Percentiles rank a stretch among this genome's conserved stretches.
phyloP scores from a whole-genome alignment of 2,797 vertebrate species.

The Hephaestus fuliginosus region DNA sequence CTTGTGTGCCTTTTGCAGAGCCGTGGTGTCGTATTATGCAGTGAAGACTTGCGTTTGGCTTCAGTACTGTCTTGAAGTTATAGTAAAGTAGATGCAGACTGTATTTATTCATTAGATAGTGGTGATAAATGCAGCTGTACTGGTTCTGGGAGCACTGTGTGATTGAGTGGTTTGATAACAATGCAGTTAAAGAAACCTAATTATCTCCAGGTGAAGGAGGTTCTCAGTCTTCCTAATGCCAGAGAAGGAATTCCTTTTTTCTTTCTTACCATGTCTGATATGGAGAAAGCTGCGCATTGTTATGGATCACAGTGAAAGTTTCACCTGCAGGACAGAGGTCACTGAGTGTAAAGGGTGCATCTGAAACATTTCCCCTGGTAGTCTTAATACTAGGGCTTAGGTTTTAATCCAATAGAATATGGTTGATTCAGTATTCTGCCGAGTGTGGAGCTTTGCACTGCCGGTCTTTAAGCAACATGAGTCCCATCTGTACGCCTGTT shows the following conservation, averaged over 20 bases:
- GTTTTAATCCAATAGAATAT: conserved; percentile 63
- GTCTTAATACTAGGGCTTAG: conserved; percentile 35
- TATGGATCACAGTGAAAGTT: conserved; percentile 9
- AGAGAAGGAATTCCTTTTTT: conserved; percentile 31
- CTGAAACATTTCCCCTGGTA: conserved; percentile 17
- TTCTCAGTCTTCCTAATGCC: conserved; percentile 15
- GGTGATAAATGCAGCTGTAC: not conserved
- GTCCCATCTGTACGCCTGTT: conserved; percentile 9
- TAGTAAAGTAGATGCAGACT: conserved; percentile 14
- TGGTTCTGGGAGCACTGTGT: conserved; percentile 27
- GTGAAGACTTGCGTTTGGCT: conserved; percentile 26
- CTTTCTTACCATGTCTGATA: conserved; percentile 19
- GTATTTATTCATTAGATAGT: conserved; percentile 18
- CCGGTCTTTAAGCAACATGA: not conserved
- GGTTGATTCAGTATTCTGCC: conserved; percentile 48
- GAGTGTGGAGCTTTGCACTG: conserved; percentile 2
- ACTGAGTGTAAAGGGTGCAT: conserved; percentile 17
- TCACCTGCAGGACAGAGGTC: not conserved
- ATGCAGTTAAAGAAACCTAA: conserved; percentile 16
- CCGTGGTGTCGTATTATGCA: conserved; percentile 36
- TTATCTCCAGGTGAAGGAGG: conserved; percentile 45
- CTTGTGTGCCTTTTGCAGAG: conserved; percentile 61
- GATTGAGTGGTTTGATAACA: conserved; percentile 22
- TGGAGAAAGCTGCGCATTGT: not conserved
- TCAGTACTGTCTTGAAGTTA: conserved; percentile 3